These are phyloP conservation scores for Cnemophilus loriae DNA, from an alignment of 2,113 vertebrate genomes.

Conservation along the genomic window DNA sequence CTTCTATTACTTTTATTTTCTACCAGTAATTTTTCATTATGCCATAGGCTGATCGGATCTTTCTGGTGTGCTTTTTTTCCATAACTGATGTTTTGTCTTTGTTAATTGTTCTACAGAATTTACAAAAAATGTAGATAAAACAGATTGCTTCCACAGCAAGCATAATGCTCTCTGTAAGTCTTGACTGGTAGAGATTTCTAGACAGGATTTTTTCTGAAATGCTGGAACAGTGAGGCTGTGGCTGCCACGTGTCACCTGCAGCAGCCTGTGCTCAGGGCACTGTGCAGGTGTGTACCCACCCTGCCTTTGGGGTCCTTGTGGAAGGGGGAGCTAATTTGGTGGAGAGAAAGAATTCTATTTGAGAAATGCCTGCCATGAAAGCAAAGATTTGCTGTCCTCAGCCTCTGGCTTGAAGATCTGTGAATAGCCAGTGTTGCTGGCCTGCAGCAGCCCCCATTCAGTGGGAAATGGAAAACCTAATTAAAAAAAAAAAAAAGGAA, in stretches of 20 bases:
- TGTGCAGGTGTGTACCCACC: background rate
- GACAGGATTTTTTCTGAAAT: background rate
- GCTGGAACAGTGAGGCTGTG: background rate
- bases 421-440: background rate
- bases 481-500: background rate
- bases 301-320: background rate
- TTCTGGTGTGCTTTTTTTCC: background rate
- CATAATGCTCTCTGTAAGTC: background rate
- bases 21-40: background rate
- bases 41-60: accelerated
- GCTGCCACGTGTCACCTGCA: background rate
- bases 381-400: background rate
- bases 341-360: background rate
- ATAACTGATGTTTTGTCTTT: background rate
- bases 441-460: background rate
- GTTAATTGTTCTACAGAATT: background rate
- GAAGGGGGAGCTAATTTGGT: background rate
- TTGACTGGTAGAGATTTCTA: background rate
- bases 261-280: background rate
- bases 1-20: background rate
- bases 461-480: background rate
- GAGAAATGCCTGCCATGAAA: background rate
- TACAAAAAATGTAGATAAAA: background rate
- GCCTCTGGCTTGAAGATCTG: background rate
- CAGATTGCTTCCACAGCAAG: background rate